Evolutionary conservation across 2,888 invertebrate species (phyloP).

Genomic region (Abscondita cerata): DNA sequence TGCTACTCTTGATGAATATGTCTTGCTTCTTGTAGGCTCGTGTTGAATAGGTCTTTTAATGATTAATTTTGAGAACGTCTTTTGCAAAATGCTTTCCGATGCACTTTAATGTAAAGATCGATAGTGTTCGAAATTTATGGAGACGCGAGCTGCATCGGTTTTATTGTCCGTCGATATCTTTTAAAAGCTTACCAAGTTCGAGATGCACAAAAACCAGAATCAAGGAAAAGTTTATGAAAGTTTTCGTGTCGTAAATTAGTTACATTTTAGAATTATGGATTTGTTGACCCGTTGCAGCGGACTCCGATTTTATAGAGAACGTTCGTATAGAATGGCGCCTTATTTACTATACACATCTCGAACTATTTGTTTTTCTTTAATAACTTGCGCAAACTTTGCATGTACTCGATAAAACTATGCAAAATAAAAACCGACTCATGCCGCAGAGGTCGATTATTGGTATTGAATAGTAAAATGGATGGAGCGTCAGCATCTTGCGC

Average conservation of each 20-base stretch:
- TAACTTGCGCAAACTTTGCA: too few species aligned
- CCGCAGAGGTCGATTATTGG: too few species aligned
- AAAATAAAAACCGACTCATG: too few species aligned
- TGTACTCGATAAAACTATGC: too few species aligned
- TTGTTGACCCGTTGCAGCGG: neutral
- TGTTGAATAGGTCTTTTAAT: conserved; percentile 33
- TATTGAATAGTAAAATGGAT: too few species aligned
- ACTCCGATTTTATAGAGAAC: too few species aligned
- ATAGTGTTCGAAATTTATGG: neutral
- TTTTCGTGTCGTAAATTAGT: neutral
- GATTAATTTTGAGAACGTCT: conserved; percentile 29
- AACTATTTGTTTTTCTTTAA: too few species aligned
- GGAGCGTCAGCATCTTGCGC: too few species aligned
- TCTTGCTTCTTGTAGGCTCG: conserved; percentile 33
- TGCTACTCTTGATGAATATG: conserved; percentile 34
- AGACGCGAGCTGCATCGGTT: neutral
- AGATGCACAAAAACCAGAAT: neutral
- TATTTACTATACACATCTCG: too few species aligned
- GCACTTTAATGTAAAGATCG: conserved; percentile 11
- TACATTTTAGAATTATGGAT: neutral
- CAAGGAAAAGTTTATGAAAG: conserved; percentile 2
- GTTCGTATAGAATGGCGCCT: too few species aligned
- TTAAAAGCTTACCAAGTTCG: conserved; percentile 3
- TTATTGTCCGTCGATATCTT: conserved; percentile 3
- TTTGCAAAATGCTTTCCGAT: conserved; percentile 1